A percentile compares a stretch with the other conserved stretches of the same genome.
Evolutionary conservation across 2,888 invertebrate species (phyloP).

Genomic region (Lutraria lutraria): DNA sequence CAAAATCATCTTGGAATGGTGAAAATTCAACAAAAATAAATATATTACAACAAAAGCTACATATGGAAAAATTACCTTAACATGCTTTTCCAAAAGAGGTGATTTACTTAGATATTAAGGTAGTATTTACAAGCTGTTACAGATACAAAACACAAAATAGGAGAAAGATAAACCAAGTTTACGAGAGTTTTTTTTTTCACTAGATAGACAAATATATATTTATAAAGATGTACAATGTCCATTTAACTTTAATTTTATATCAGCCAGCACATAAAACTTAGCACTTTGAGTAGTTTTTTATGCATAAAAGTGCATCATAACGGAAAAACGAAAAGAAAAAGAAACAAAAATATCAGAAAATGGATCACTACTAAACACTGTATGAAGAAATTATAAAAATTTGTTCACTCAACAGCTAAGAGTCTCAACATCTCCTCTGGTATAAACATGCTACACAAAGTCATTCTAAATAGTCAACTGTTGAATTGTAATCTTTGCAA

Average conservation of each 20-base stretch:
- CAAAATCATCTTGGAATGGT: slow-evolving; percentile 11
- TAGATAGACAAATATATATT: too few species aligned
- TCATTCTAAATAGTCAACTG: neutral
- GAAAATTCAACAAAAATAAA: neutral
- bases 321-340: neutral
- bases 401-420: neutral
- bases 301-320: neutral
- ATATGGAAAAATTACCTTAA: too few species aligned
- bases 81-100: too few species aligned
- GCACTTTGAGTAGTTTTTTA: neutral
- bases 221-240: too few species aligned
- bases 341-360: neutral
- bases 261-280: too few species aligned
- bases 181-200: too few species aligned
- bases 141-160: too few species aligned
- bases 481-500: neutral
- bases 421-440: neutral
- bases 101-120: too few species aligned
- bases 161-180: too few species aligned
- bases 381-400: neutral
- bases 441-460: neutral
- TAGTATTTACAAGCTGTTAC: too few species aligned
- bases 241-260: too few species aligned
- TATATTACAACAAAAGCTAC: too few species aligned
- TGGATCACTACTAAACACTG: neutral